These are phyloP conservation scores for Magallana gigas DNA, from an alignment of 1,140 invertebrate species.

Conservation along the genomic window DNA sequence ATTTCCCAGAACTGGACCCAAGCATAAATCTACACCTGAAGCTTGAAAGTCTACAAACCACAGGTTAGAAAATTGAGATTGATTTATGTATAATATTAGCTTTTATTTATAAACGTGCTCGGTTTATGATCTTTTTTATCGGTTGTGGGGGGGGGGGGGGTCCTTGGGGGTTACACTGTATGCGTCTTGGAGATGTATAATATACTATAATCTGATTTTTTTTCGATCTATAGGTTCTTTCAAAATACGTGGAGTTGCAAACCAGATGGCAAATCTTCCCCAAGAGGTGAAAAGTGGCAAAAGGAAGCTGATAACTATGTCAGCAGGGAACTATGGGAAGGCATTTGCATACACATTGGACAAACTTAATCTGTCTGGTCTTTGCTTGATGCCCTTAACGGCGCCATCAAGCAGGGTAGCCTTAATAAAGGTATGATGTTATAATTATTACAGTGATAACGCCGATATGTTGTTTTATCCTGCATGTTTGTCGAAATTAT, in stretches of 20 bases:
- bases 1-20: constrained; percentile 62
- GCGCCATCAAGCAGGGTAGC: constrained; percentile 69
- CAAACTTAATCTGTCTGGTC: constrained; percentile 59
- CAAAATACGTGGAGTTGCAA: constrained; percentile 73
- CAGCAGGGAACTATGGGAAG: constrained; percentile 77
- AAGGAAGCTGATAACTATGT: constrained; percentile 70
- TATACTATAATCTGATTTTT: too few species aligned
- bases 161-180: too few species aligned
- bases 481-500: not conserved
- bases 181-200: too few species aligned
- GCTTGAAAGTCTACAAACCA: constrained; percentile 75
- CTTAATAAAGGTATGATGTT: constrained; percentile 68
- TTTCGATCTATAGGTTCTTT: constrained; percentile 70
- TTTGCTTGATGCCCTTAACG: constrained; percentile 72
- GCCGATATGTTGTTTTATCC: too few species aligned
- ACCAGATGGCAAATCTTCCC: constrained; percentile 69
- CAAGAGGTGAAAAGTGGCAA: constrained; percentile 57
- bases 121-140: too few species aligned
- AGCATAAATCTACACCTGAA: constrained; percentile 69
- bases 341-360: constrained; percentile 72
- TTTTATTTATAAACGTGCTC: too few species aligned
- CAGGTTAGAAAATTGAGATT: constrained; percentile 55
- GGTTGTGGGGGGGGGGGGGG: too few species aligned
- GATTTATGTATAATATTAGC: too few species aligned
- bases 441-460: too few species aligned